phyloP scores from a whole-genome alignment of 2,797 vertebrate genomes.

The Acipenser transmontanus region DNA sequence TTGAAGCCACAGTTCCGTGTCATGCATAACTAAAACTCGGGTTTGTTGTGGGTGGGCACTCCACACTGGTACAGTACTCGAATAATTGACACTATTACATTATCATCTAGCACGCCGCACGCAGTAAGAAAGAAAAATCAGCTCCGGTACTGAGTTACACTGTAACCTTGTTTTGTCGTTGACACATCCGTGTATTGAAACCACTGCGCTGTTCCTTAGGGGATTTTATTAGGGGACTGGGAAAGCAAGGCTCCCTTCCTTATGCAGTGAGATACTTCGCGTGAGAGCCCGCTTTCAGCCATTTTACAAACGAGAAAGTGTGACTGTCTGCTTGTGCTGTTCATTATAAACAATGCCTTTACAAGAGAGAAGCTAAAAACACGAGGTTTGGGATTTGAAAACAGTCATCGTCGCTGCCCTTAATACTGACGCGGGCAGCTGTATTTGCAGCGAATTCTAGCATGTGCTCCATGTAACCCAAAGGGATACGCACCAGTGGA shows the following conservation, averaged over 20 bases:
- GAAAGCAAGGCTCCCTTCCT: slow-evolving; percentile 22
- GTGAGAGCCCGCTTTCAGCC: slow-evolving; percentile 34
- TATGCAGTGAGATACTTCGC: slow-evolving; percentile 20
- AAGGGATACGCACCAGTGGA: slow-evolving; percentile 31
- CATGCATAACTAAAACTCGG: too few species aligned
- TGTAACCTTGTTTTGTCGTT: neutral
- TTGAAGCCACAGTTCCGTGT: too few species aligned
- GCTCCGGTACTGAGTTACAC: too few species aligned
- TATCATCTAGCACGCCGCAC: too few species aligned
- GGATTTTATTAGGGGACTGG: slow-evolving; percentile 25
- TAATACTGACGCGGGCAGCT: slow-evolving; percentile 22
- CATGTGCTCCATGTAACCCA: slow-evolving; percentile 36
- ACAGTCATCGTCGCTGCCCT: slow-evolving; percentile 9
- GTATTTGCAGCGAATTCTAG: slow-evolving; percentile 29
- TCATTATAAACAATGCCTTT: slow-evolving; percentile 23
- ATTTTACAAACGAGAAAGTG: slow-evolving; percentile 31
- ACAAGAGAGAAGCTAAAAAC: slow-evolving; percentile 20
- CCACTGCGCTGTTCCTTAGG: slow-evolving; percentile 18
- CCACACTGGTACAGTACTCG: too few species aligned
- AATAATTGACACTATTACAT: too few species aligned
- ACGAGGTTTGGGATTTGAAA: slow-evolving; percentile 20
- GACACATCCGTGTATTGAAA: slow-evolving; percentile 21
- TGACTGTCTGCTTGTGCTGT: slow-evolving; percentile 8
- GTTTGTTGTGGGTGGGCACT: too few species aligned
- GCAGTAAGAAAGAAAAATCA: too few species aligned